Base-by-base conservation (phyloP, 2,888 invertebrate species). In the Poecilus cupreus region DNA sequence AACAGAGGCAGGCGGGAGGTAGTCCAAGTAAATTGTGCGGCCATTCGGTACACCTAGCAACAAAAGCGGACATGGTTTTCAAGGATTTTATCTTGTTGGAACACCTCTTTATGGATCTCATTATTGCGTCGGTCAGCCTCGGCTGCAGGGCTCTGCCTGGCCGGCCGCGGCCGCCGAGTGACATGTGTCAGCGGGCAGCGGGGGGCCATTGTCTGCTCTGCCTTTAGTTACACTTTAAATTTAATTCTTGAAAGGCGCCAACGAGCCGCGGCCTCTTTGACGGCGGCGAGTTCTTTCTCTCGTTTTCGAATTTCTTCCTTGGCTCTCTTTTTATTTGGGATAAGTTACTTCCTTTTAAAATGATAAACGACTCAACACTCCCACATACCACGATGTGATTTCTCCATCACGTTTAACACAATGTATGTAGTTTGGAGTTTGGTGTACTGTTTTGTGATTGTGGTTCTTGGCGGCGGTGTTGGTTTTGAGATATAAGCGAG, bases 171-270 rank as follows among this genome's bases (percentile, higher is more conserved):
- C 20, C 20, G 64, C 20, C 57, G n/a, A 70, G 83, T 83, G 85
- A 85, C 85, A 84, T 83, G 84, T 85, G 85, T 85, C 85, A 85
- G 84, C 84, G 82, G 82, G 81, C 54, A 43, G 72, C 80, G 57
- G 80, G 79, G 72, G 54, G 72, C 83, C 72, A 82, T 84, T 83
- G 83, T 84, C 83, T 83, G 80, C 75, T 70, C 72, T 79, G 80
- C 82, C 82, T 77, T 83, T 82, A 80, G 84, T 83, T 83, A 80
- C 83, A 81, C 82, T 80, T 82, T 82, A 83, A 84, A 84, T 83
- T 82, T 83, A 83, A 83, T 84, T 84, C 83, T 83, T 83, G 81
- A 72, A 83, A 85, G 85, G 85, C 85, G 85, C 85, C 85, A 84
- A 83, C 80, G 70, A 80, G 80, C 51, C 70, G 85, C 84, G 83